Evolutionary conservation across 2,888 invertebrate species (phyloP).

Genomic region (Tachina lurida): DNA sequence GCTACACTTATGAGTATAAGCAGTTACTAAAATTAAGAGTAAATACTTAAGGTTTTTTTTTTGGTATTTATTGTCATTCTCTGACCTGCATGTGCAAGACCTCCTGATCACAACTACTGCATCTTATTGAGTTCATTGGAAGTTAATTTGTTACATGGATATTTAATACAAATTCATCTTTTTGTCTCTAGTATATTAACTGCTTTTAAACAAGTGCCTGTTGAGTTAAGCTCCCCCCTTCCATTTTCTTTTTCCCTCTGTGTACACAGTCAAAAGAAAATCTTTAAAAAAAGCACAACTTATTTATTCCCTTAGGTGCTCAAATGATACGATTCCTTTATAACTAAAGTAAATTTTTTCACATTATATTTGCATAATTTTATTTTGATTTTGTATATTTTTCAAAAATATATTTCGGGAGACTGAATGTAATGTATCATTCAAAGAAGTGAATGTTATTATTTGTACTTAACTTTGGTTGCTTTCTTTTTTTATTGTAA

Average conservation of each 20-base stretch:
- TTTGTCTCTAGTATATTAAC: not conserved
- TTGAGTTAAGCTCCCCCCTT: not conserved
- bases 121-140: too few species aligned
- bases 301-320: not conserved
- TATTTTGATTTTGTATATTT: conserved; percentile 13
- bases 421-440: not conserved
- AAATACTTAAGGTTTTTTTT: too few species aligned
- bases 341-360: not conserved
- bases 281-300: not conserved
- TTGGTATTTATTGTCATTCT: too few species aligned
- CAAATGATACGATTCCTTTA: not conserved
- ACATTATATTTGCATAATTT: conserved; percentile 26
- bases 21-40: too few species aligned
- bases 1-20: too few species aligned
- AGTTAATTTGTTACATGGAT: too few species aligned
- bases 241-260: not conserved
- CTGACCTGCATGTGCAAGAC: too few species aligned
- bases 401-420: not conserved
- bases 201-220: not conserved
- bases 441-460: not conserved
- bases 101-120: too few species aligned
- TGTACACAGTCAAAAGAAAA: not conserved
- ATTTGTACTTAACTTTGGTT: conserved; percentile 35
- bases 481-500: not conserved
- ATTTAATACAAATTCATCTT: too few species aligned